phyloP scores from a whole-genome alignment of 2,113 vertebrate species.

The Mus pahari region DNA sequence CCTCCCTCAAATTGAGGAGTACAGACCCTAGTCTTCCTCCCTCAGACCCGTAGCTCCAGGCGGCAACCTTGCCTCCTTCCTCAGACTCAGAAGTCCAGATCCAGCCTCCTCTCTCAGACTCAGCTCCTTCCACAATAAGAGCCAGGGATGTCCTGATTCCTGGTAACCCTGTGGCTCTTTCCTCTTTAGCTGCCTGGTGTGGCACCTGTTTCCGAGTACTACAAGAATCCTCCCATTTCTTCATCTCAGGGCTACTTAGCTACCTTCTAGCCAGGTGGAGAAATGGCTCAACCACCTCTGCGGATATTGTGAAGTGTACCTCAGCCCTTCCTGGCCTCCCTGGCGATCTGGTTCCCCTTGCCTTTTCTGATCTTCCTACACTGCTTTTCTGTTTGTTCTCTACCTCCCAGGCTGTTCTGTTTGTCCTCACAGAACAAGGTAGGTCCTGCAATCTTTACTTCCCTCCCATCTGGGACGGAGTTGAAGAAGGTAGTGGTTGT shows the following conservation, averaged over 20 bases:
- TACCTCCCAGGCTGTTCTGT: neutral
- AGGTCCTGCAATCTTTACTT: too few species aligned
- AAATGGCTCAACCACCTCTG: neutral
- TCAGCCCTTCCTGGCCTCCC: neutral
- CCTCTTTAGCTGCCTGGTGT: rapidly evolving
- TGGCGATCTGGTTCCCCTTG: neutral
- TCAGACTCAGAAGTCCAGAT: neutral
- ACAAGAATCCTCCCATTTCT: neutral
- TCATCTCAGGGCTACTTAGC: neutral
- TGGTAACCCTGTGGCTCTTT: too few species aligned
- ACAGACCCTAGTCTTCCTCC: neutral
- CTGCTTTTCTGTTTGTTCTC: neutral
- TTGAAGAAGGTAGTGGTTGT: rapidly evolving
- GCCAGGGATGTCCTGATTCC: neutral
- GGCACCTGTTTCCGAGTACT: neutral
- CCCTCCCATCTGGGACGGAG: neutral
- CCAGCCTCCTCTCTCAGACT: neutral
- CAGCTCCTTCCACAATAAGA: neutral
- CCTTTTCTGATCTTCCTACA: neutral
- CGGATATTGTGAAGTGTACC: neutral
- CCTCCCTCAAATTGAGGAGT: neutral
- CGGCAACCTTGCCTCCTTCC: neutral
- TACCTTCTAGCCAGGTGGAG: neutral
- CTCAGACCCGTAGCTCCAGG: neutral
- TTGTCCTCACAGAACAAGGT: neutral